Conservation (phyloP, 2,888 invertebrate species). For the Apamea monoglypha region DNA sequence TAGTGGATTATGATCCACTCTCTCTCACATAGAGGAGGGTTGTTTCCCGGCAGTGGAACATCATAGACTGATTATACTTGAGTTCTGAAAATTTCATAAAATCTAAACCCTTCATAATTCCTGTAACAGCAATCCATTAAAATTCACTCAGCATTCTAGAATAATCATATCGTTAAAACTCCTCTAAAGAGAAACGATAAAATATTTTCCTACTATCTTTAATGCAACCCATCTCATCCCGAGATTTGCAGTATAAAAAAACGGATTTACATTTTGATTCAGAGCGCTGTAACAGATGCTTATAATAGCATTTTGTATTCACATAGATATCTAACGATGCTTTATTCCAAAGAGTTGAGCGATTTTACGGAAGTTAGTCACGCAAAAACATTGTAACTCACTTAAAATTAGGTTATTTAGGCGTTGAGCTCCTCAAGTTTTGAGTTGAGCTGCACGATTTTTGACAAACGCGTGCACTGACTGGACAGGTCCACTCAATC, state of each 20-base stretch:
- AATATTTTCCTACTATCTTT: constrained; percentile 27
- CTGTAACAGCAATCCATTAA: neutral
- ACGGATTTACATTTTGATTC: constrained; percentile 53
- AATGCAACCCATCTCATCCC: constrained; percentile 22
- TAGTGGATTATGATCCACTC: neutral
- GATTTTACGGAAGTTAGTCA: constrained; percentile 1
- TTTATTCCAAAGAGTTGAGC: constrained; percentile 25
- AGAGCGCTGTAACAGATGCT: constrained; percentile 39
- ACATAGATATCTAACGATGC: constrained; percentile 4
- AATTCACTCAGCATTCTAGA: constrained; percentile 15
- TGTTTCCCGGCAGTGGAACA: no score
- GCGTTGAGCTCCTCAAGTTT: no score
- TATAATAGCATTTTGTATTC: constrained; percentile 37
- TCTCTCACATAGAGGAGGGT: no score
- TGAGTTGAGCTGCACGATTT: no score
- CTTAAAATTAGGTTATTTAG: neutral
- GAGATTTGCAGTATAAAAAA: constrained; percentile 40
- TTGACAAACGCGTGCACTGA: no score
- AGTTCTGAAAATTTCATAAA: neutral
- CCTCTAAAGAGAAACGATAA: constrained; percentile 7
- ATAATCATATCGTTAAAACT: constrained; percentile 22
- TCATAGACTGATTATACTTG: no score
- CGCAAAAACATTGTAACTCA: neutral
- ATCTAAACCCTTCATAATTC: neutral
- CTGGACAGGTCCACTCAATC: no score